Conservation (phyloP, 2,888 invertebrate species). For the Ophion costatus region DNA sequence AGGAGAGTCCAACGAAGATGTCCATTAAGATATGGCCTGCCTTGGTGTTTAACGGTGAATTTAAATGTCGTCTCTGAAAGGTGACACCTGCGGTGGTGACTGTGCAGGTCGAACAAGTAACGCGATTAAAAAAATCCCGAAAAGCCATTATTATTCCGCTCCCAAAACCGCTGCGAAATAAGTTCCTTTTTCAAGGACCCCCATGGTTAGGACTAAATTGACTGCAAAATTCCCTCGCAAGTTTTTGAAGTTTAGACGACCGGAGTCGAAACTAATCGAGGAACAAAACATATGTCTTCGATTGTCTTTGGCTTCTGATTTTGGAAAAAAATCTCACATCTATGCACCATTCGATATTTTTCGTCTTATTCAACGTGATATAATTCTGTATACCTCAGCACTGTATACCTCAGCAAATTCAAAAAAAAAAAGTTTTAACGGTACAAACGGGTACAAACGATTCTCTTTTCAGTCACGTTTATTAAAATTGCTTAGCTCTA, state of each 20-base stretch:
- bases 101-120: conserved; percentile 19
- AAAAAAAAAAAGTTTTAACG: no score
- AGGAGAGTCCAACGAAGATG: conserved; percentile 73
- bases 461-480: no score
- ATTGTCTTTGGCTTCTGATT: no score
- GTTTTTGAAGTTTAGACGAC: neutral
- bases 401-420: no score
- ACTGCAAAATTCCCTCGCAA: neutral
- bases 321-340: no score
- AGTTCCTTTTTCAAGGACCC: neutral
- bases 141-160: neutral
- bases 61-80: conserved; percentile 72
- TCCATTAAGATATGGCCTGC: conserved; percentile 76
- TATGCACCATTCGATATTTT: no score
- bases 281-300: neutral
- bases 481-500: no score
- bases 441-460: no score
- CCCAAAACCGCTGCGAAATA: neutral
- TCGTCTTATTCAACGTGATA: no score
- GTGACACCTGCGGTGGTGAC: conserved; percentile 14
- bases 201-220: neutral
- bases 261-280: neutral
- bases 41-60: conserved; percentile 77
- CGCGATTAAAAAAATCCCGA: neutral
- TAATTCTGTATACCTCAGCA: no score